Conservation (phyloP, 2,113 vertebrate genomes). For the Cephalopholis sonnerati region DNA sequence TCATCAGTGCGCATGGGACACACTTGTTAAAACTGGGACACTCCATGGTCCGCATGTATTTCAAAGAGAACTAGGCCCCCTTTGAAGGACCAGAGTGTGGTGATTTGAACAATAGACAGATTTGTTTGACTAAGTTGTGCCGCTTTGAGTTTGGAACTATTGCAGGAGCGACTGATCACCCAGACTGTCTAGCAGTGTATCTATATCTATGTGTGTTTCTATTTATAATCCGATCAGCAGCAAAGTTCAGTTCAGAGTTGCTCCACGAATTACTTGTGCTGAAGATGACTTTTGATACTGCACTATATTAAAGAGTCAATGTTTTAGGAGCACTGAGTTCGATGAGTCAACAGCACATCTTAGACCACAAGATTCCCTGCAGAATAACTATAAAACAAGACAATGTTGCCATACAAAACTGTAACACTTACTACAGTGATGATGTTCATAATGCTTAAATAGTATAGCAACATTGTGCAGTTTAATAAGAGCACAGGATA, state of each 20-base stretch:
- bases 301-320: background rate
- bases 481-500: background rate
- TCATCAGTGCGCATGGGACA: constrained; percentile 60
- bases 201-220: too few relatives aligned
- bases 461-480: background rate
- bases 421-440: background rate
- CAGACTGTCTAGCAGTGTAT: background rate
- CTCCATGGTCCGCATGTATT: constrained; percentile 17
- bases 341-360: background rate
- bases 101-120: constrained; percentile 17
- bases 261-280: background rate
- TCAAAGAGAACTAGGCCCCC: constrained; percentile 40
- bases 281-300: background rate
- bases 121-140: constrained; percentile 17
- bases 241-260: background rate
- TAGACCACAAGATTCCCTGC: background rate
- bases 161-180: background rate
- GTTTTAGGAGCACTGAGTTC: too few relatives aligned
- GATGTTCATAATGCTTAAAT: background rate
- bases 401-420: background rate
- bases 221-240: background rate
- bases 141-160: background rate
- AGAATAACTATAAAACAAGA: background rate
- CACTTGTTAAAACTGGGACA: constrained; percentile 58
- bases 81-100: constrained; percentile 27